These are phyloP conservation scores for Argentina silus DNA, from an alignment of 2,797 vertebrate genomes.

Conservation along the genomic window DNA sequence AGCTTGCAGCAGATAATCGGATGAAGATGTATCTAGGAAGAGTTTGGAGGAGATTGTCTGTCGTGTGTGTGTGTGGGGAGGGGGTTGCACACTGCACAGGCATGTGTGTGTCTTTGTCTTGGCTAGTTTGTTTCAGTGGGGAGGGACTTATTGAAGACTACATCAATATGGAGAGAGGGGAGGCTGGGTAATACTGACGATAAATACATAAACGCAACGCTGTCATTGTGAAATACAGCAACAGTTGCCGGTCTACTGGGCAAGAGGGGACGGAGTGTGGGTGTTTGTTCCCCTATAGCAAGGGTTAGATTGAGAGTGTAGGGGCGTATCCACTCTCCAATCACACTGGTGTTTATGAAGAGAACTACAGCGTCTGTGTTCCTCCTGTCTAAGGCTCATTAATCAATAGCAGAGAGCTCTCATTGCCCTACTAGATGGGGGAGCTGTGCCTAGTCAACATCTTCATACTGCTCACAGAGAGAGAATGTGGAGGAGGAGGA, in stretches of 20 bases:
- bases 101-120: too few relatives aligned
- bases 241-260: constrained; percentile 54
- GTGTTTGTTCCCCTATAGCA: background rate
- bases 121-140: constrained; percentile 21
- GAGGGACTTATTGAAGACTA: constrained; percentile 48
- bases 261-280: constrained; percentile 30
- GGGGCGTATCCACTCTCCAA: constrained; percentile 11
- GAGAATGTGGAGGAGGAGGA: background rate
- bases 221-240: constrained; percentile 63
- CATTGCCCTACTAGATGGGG: background rate
- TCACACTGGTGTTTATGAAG: constrained; percentile 22
- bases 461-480: constrained; percentile 13
- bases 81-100: background rate
- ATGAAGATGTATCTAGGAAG: constrained; percentile 19
- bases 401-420: constrained; percentile 29
- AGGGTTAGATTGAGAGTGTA: constrained; percentile 17
- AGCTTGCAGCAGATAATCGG: constrained; percentile 29
- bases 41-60: background rate
- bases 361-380: background rate
- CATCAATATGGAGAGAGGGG: constrained; percentile 50
- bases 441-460: constrained; percentile 2
- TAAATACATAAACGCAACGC: constrained; percentile 58
- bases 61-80: background rate
- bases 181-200: constrained; percentile 41
- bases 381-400: constrained; percentile 15